Base-by-base conservation (phyloP, 1,140 invertebrate species). In the Drosophila ananassae region DNA sequence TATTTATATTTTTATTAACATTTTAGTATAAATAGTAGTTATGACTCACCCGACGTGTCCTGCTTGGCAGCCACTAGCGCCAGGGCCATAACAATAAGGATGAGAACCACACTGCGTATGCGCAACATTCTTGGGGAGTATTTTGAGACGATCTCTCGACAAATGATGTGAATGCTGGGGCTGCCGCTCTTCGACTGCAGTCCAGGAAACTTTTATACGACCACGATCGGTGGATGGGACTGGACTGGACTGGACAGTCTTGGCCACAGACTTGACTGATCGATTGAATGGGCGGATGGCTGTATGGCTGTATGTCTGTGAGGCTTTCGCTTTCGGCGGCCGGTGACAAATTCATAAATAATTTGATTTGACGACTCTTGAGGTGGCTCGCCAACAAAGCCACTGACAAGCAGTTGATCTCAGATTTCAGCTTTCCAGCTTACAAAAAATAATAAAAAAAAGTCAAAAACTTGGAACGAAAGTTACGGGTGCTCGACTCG, bases 261-360 rank as follows among this genome's bases (percentile, higher is more conserved):
- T 6, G 2, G 30, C 30, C 39, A 17, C 17, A 17, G 17, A 17
- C 17, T 17, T 25, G 32, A 53, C 50, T 44, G 46, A 34, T 62
- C 58, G 13, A 44, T 44, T 28, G 48, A 25, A 62, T 68, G 54
- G 44, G 44, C 53, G 46, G 30, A 55, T 62, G 30, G 7, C 30
- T 28, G 25, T 5, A 55, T 62, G 30, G 7, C 30, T 28, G 25
- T 5, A 5, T 46, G 30, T 72, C 28, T 48, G 63, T 10, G 37
- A 12, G 63, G 67, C 67, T 71, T 71, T 71, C 67, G 67, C 63
- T 71, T 71, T 71, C 44, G 39, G 54, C 44, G 39, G 54, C 44
- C 48, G 30, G 67, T 71, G 67, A 71, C 64, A 71, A 71, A 71
- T 71, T 71, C 64, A 69, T 69, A 71, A 69, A 57, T 69, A 69